A percentile compares a stretch with the other conserved stretches of the same genome.
Conservation (phyloP, 30 jellyfish, hydroid and myxozoan species). For the Aurelia sp. region DNA sequence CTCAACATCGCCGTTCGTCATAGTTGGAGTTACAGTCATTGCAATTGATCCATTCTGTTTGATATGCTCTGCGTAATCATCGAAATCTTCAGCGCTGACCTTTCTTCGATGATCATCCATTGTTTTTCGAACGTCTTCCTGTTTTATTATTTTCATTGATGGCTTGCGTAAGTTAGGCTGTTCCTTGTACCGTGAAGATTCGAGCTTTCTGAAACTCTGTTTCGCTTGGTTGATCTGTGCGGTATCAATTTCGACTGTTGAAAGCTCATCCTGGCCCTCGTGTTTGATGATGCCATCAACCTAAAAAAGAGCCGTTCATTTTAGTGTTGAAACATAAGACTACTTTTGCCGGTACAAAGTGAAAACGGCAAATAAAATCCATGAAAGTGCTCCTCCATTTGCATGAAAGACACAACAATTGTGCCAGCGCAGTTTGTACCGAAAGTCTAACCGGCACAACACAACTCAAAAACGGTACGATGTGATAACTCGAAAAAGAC, state of each 20-base stretch:
- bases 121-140: slow-evolving; percentile 57
- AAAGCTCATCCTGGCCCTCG: slow-evolving; percentile 57
- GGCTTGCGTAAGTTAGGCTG: slow-evolving; percentile 14
- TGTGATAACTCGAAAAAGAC: too few relatives aligned
- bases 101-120: slow-evolving; percentile 57
- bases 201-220: slow-evolving; percentile 21
- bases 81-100: slow-evolving; percentile 65
- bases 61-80: slow-evolving; percentile 43
- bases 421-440: too few relatives aligned
- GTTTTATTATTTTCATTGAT: slow-evolving; percentile 53
- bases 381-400: too few relatives aligned
- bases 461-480: too few relatives aligned
- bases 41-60: slow-evolving; percentile 29
- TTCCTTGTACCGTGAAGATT: slow-evolving; percentile 2
- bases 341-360: too few relatives aligned
- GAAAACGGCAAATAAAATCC: too few relatives aligned
- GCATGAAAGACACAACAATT: too few relatives aligned
- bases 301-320: neutral
- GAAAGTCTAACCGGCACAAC: too few relatives aligned
- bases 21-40: neutral
- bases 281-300: slow-evolving; percentile 47
- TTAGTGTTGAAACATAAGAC: too few relatives aligned
- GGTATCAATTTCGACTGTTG: slow-evolving; percentile 44
- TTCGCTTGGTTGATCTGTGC: slow-evolving; percentile 57
- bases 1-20: slow-evolving; percentile 17